Conservation (phyloP, 2,888 invertebrate genomes). For the Mesochorus sp. region DNA sequence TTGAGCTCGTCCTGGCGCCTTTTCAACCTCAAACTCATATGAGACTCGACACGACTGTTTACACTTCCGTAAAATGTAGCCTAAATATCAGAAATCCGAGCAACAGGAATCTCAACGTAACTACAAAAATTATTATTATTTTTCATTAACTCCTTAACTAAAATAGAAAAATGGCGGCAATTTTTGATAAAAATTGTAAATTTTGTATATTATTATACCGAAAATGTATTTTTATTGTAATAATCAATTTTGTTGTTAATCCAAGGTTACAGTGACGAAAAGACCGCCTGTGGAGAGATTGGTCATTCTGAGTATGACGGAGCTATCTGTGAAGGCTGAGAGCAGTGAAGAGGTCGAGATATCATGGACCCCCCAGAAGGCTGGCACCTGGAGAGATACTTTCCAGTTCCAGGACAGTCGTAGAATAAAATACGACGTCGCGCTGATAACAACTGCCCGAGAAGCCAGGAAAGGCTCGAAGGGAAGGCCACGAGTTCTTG, state of each 20-base stretch:
- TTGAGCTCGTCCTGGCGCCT: constrained; percentile 71
- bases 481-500: constrained; percentile 43
- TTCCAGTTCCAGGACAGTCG: constrained; percentile 86
- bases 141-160: too few relatives aligned
- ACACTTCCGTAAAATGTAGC: constrained; percentile 64
- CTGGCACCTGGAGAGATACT: constrained; percentile 85
- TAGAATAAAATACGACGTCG: constrained; percentile 87
- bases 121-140: too few relatives aligned
- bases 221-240: too few relatives aligned
- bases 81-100: constrained; percentile 70
- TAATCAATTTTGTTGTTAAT: constrained; percentile 42
- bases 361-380: constrained; percentile 86
- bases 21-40: constrained; percentile 75
- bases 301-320: constrained; percentile 84
- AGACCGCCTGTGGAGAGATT: constrained; percentile 84
- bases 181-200: too few relatives aligned
- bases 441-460: constrained; percentile 72
- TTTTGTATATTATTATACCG: too few relatives aligned
- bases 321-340: constrained; percentile 84
- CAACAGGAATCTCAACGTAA: constrained; percentile 67
- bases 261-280: constrained; percentile 83
- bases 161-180: too few relatives aligned
- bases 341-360: constrained; percentile 84
- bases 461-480: constrained; percentile 49
- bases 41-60: constrained; percentile 69